Evolutionary conservation across 1,140 invertebrate genomes (phyloP).

Genomic region (Subanguina moxae): DNA sequence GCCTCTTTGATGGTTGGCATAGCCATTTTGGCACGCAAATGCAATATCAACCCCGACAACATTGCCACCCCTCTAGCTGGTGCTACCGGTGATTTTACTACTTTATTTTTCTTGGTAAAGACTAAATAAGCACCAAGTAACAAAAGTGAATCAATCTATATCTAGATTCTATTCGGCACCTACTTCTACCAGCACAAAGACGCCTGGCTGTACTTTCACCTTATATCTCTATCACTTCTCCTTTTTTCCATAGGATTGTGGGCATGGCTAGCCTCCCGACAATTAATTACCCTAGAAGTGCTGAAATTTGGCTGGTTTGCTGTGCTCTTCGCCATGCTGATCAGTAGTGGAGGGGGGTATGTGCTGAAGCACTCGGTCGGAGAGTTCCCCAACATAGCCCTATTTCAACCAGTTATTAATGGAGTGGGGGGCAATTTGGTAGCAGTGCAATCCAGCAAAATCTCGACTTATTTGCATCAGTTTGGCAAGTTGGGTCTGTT

Average conservation of each 20-base stretch:
- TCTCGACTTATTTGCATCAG: conserved; percentile 81
- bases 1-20: conserved; percentile 34
- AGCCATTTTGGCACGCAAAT: conserved; percentile 14
- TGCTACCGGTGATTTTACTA: conserved; percentile 76
- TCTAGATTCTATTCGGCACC: conserved; percentile 36
- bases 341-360: conserved; percentile 58
- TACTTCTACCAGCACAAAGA: conserved; percentile 22
- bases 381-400: conserved; percentile 75
- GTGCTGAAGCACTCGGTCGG: conserved; percentile 73
- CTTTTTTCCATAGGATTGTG: conserved; percentile 21
- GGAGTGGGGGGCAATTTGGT: conserved; percentile 80
- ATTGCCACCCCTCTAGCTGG: conserved; percentile 36
- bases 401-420: conserved; percentile 81
- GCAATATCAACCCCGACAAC: conserved; percentile 52
- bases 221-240: conserved; percentile 13
- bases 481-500: conserved; percentile 67
- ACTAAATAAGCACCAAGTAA: no score
- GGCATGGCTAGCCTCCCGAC: conserved; percentile 20
- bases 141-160: neutral
- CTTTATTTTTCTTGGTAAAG: conserved; percentile 64
- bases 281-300: conserved; percentile 18
- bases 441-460: conserved; percentile 83
- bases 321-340: conserved; percentile 20
- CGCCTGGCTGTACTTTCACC: conserved; percentile 4
- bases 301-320: conserved; percentile 29